Evolutionary conservation across 2,888 invertebrate genomes (phyloP).

Genomic region (Meteorus cinctellus): DNA sequence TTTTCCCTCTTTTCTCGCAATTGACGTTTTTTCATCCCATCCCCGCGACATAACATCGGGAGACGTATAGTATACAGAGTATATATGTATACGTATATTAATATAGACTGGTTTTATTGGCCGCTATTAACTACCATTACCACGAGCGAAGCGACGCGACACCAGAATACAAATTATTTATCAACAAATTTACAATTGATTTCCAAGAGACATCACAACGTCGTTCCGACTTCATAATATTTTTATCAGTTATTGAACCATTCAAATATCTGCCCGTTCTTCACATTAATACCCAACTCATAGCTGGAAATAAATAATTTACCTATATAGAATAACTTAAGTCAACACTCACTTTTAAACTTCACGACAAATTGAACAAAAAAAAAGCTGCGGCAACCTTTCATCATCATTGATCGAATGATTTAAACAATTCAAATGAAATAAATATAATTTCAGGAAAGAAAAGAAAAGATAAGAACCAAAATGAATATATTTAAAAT

Average conservation of each 20-base stretch:
- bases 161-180: constrained; percentile 58
- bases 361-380: background rate
- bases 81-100: constrained; percentile 42
- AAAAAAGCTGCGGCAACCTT: background rate
- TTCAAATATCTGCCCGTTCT: background rate
- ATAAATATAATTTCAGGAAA: background rate
- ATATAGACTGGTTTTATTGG: constrained; percentile 56
- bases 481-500: background rate
- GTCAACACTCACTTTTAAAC: background rate
- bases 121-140: constrained; percentile 54
- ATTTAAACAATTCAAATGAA: background rate
- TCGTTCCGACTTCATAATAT: constrained; percentile 34
- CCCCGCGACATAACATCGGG: constrained; percentile 49
- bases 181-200: constrained; percentile 59
- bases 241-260: constrained; percentile 38
- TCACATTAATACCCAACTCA: background rate
- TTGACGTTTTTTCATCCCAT: constrained; percentile 29
- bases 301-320: background rate
- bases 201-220: constrained; percentile 58
- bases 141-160: constrained; percentile 51
- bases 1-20: constrained; percentile 32
- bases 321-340: background rate
- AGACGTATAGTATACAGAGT: constrained; percentile 41
- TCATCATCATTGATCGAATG: background rate
- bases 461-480: background rate